phyloP scores from a whole-genome alignment of 2,888 invertebrate genomes.

The Adelphocoris suturalis region DNA sequence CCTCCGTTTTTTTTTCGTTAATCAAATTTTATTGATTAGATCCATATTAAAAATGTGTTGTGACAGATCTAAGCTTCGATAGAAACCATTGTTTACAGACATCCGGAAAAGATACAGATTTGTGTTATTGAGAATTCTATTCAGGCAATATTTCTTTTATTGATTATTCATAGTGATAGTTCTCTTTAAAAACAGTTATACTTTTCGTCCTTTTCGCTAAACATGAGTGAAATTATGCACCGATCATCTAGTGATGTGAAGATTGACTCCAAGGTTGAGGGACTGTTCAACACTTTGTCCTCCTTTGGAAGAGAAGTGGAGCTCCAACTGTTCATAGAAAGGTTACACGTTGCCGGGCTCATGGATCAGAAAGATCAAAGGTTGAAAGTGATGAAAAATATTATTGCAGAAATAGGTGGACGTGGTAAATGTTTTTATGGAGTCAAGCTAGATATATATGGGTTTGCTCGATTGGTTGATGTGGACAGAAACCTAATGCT shows the following conservation, averaged over 20 bases:
- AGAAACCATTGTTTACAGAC: too few species aligned
- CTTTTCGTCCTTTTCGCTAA: too few species aligned
- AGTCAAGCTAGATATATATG: conserved; percentile 29
- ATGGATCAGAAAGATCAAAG: conserved; percentile 48
- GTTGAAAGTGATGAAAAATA: conserved; percentile 11
- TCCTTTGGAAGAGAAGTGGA: conserved; percentile 4
- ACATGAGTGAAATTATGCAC: background rate
- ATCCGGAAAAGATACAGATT: too few species aligned
- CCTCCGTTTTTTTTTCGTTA: too few species aligned
- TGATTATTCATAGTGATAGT: too few species aligned
- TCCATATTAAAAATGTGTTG: too few species aligned
- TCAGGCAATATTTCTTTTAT: too few species aligned
- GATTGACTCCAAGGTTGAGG: conserved; percentile 13
- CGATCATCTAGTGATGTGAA: background rate
- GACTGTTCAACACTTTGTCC: conserved; percentile 19
- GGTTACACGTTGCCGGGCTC: background rate
- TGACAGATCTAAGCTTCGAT: too few species aligned
- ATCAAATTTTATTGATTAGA: too few species aligned
- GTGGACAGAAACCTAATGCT: conserved; percentile 1
- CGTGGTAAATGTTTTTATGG: conserved; percentile 10
- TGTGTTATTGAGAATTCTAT: too few species aligned
- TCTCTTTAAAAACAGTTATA: too few species aligned
- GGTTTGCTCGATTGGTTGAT: background rate
- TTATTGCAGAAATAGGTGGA: conserved; percentile 33
- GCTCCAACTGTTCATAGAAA: conserved; percentile 11